These are phyloP conservation scores for Prolemur simus DNA, from an alignment of 2,113 vertebrate genomes.

Conservation along the genomic window DNA sequence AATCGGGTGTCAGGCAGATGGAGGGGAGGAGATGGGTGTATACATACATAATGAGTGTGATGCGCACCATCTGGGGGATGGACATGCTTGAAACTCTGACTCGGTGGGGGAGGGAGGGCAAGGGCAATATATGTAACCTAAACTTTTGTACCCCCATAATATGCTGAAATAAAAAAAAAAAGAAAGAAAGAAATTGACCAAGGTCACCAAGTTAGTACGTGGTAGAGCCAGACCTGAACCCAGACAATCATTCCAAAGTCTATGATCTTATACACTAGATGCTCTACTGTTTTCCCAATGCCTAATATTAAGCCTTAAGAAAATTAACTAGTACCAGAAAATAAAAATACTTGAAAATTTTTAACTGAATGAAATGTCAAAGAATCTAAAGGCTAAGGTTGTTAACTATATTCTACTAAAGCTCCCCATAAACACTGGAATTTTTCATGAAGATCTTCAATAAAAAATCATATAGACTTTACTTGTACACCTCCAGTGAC, in stretches of 20 bases:
- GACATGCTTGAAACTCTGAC: too few species aligned
- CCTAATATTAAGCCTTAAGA: constrained; percentile 24
- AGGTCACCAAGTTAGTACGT: constrained; percentile 2
- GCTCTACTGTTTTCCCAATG: neutral
- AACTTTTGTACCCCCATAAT: too few species aligned
- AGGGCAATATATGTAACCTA: too few species aligned
- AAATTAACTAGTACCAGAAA: constrained; percentile 19
- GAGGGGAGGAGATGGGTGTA: too few species aligned
- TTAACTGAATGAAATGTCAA: constrained; percentile 43
- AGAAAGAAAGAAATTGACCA: neutral
- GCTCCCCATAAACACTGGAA: neutral
- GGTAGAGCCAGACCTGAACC: neutral
- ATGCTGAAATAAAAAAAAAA: too few species aligned
- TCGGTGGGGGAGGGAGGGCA: too few species aligned
- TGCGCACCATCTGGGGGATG: too few species aligned
- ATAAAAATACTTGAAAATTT: constrained; percentile 24
- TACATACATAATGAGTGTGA: too few species aligned
- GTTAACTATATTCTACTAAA: neutral
- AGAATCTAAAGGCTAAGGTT: neutral
- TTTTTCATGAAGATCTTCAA: neutral
- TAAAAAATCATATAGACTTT: neutral
- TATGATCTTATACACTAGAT: neutral
- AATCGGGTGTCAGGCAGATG: too few species aligned
- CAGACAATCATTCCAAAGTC: neutral
- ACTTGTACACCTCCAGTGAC: neutral